Evolutionary conservation across 2,888 invertebrate species (phyloP).

Genomic region (Cacoxenus indagator): DNA sequence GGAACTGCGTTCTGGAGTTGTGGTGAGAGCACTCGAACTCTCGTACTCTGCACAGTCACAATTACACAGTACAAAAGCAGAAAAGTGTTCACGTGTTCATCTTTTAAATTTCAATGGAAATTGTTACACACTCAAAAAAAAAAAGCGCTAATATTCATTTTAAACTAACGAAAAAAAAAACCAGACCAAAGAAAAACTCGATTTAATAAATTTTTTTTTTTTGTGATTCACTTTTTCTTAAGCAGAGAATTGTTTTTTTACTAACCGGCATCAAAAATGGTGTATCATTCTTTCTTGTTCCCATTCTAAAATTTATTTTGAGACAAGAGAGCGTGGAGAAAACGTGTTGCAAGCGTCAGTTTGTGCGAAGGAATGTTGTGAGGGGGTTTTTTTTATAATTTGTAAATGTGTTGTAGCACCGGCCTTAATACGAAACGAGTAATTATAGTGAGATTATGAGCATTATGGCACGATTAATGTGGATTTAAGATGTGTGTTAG

Average conservation of each 20-base stretch:
- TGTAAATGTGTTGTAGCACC: conserved; percentile 11
- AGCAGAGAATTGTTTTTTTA: conserved; percentile 31
- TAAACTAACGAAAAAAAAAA: neutral
- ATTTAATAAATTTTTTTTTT: conserved; percentile 28
- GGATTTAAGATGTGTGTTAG: too few species aligned
- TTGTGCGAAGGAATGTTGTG: neutral
- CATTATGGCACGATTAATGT: too few species aligned
- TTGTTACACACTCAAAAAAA: neutral
- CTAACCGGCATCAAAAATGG: conserved; percentile 34
- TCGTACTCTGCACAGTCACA: conserved; percentile 11
- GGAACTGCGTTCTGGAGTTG: conserved; percentile 35
- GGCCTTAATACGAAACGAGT: too few species aligned
- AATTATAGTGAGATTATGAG: too few species aligned
- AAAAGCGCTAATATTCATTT: conserved; percentile 5
- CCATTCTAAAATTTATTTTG: conserved; percentile 12
- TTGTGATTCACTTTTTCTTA: neutral
- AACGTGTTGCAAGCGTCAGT: neutral
- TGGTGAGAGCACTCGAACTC: neutral
- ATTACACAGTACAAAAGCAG: neutral
- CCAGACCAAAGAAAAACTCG: conserved; percentile 6
- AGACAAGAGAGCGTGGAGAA: neutral
- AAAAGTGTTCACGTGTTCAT: neutral
- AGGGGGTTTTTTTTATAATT: conserved; percentile 4
- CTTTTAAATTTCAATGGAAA: conserved; percentile 6
- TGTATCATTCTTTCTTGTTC: neutral